Evolutionary conservation across 2,113 vertebrate species (phyloP).

Genomic region (Catharus minimus): DNA sequence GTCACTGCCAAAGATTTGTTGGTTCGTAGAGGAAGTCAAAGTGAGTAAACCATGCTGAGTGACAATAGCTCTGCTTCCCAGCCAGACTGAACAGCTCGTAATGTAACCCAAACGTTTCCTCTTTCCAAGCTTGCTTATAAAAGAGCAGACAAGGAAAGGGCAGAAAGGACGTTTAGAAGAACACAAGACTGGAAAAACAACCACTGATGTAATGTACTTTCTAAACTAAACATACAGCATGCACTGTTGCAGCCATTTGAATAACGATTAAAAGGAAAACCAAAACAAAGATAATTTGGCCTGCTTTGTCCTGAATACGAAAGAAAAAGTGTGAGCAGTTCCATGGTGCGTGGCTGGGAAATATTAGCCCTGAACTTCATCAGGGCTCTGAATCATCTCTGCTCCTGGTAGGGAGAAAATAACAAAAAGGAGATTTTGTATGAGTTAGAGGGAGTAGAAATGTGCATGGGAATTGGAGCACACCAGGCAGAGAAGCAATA

Average conservation of each 20-base stretch:
- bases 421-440: not conserved
- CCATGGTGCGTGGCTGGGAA: not conserved
- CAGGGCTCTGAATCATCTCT: not conserved
- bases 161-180: slow-evolving; percentile 46
- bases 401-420: not conserved
- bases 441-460: not conserved
- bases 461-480: not conserved
- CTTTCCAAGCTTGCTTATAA: slow-evolving; percentile 51
- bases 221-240: slow-evolving; percentile 33
- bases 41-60: slow-evolving; percentile 54
- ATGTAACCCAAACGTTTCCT: slow-evolving; percentile 51
- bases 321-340: slow-evolving; percentile 9
- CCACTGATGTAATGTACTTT: slow-evolving; percentile 49
- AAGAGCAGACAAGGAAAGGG: slow-evolving; percentile 46
- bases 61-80: slow-evolving; percentile 61
- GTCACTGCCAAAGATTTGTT: slow-evolving; percentile 50
- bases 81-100: slow-evolving; percentile 42
- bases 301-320: not conserved
- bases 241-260: not conserved
- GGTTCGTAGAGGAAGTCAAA: slow-evolving; percentile 51
- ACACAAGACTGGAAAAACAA: slow-evolving; percentile 35
- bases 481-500: rapidly evolving
- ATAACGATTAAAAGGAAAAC: slow-evolving; percentile 3
- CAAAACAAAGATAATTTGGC: not conserved
- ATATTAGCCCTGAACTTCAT: not conserved